Evolutionary conservation across 2,113 vertebrate species (phyloP), one percentile per base, ranked within the genome.

Genomic region (Dicaeum eximium): DNA sequence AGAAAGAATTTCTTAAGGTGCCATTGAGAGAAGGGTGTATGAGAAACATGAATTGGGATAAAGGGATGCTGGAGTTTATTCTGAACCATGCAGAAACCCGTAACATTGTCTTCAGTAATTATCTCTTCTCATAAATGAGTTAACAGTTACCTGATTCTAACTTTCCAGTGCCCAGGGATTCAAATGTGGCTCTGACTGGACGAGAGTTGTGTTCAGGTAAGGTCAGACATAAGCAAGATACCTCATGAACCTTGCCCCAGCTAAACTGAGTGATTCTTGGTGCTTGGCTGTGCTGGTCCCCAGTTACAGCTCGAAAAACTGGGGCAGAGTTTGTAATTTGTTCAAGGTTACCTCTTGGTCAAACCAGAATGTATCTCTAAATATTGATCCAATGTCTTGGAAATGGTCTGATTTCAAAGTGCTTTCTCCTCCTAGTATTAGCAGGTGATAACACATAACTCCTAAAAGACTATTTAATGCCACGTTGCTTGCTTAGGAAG

Each of bases 131-230:
- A 50, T 11, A 67, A 57, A 75, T 27, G 6, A 81, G 5, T 22
- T 95, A 15, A 95, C 4, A 2, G 1, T 50, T 78, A 19, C 13
- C 48, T 82, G 8, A 50, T 86, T 95, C 7, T 86, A 38, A n/a
- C 69, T 79, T 81, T 97, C 51, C 96, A 99, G 99, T 20, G 98
- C 99, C 28, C 98, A 98, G 45, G 99, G 99, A 45, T 99, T 99
- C 97, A 99, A 99, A 95, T 99, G 99, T 57, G 99, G 99, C 71
- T 99, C 99, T 13, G 99, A 99, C 86, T 99, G 99, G 99, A 99
- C 99, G 1, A 98, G 99, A 97, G 99, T 99, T 14, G 98, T 99
- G 21, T 99, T 99, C 98, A 99, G 99, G 99, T 99, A 90, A 97
- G 87, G 62, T 54, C 67, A 28, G 42, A 44, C 67, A 37, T 9